These are phyloP conservation scores for Cryptotermes secundus DNA, from an alignment of 1,140 invertebrate species.

Conservation along the genomic window DNA sequence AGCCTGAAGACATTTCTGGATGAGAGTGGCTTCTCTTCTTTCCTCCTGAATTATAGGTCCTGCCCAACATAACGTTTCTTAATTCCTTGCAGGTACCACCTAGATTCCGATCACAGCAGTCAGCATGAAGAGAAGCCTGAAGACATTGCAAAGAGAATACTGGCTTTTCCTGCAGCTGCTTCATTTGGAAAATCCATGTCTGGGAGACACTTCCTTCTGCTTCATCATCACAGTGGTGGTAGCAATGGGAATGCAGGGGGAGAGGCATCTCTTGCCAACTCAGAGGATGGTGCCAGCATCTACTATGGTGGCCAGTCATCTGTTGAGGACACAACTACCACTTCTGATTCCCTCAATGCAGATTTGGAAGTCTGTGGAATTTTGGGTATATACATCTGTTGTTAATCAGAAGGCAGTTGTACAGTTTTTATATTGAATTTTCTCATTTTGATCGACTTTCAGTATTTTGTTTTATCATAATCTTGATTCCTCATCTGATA, in stretches of 20 bases:
- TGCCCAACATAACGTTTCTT: too few species aligned
- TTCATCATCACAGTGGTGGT: conserved; percentile 26
- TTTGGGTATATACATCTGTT: conserved; percentile 38
- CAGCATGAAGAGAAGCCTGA: conserved; percentile 53
- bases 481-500: too few species aligned
- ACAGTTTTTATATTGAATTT: too few species aligned
- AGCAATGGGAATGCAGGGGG: conserved; percentile 23
- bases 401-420: too few species aligned
- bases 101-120: conserved; percentile 54
- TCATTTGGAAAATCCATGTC: conserved; percentile 27
- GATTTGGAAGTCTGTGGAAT: conserved; percentile 53
- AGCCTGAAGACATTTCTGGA: conserved; percentile 51
- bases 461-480: too few species aligned
- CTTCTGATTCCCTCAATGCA: conserved; percentile 52
- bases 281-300: conserved; percentile 32
- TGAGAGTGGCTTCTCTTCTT: too few species aligned
- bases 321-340: conserved; percentile 47
- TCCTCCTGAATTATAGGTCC: too few species aligned
- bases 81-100: conserved; percentile 44
- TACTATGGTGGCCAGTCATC: conserved; percentile 48
- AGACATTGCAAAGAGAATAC: conserved; percentile 45
- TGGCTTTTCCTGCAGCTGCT: conserved; percentile 44
- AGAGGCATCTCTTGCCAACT: conserved; percentile 21
- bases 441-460: too few species aligned
- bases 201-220: conserved; percentile 19